Evolutionary conservation across 2,113 vertebrate species (phyloP).

Genomic region (Alethe diademata): DNA sequence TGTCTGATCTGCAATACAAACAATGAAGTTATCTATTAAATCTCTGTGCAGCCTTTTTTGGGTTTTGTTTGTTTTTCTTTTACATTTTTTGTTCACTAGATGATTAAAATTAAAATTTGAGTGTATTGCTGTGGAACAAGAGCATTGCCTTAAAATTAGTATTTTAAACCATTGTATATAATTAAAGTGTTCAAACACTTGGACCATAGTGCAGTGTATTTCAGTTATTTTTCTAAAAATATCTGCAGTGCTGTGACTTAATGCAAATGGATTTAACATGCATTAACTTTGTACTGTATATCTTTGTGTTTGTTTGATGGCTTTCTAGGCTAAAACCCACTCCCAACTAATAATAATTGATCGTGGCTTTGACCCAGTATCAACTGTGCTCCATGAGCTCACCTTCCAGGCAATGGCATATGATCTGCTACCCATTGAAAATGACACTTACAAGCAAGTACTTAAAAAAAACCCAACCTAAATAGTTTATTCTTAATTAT

Average conservation of each 20-base stretch:
- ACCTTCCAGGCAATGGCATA: constrained; percentile 99
- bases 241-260: background rate
- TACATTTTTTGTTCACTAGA: background rate
- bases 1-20: background rate
- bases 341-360: constrained; percentile 94
- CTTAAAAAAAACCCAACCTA: background rate
- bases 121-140: background rate
- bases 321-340: constrained; percentile 87
- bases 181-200: background rate
- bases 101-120: background rate
- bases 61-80: background rate
- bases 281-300: background rate
- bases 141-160: background rate
- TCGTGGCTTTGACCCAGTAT: constrained; percentile 93
- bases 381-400: constrained; percentile 93
- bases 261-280: background rate
- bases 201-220: background rate
- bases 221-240: background rate
- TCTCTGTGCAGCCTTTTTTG: background rate
- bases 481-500: background rate
- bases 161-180: background rate
- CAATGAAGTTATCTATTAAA: background rate
- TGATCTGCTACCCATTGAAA: constrained; percentile 91
- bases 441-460: constrained; percentile 91
- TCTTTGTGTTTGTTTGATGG: constrained; percentile 32